Evolutionary conservation across 2,888 invertebrate genomes (phyloP).

Genomic region (Eupithecia subfuscata): DNA sequence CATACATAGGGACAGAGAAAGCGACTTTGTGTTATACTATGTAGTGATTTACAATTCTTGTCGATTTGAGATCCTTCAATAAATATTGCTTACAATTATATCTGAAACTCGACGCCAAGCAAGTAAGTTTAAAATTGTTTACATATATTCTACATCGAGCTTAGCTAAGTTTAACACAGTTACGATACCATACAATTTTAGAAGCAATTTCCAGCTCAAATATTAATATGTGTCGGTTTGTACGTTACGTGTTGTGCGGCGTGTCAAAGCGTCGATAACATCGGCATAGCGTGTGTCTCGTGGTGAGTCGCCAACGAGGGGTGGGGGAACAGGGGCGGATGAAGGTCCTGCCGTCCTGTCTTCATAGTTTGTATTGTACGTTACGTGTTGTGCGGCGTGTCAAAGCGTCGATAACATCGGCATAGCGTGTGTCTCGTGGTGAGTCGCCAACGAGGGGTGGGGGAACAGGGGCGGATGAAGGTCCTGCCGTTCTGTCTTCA

Average conservation of each 20-base stretch:
- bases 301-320: not conserved
- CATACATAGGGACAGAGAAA: too few species aligned
- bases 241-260: not conserved
- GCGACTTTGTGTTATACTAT: too few species aligned
- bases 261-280: not conserved
- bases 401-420: not conserved
- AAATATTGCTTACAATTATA: too few species aligned
- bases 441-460: not conserved
- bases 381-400: not conserved
- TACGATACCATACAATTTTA: not conserved
- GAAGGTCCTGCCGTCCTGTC: not conserved
- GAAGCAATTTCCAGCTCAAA: not conserved
- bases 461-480: not conserved
- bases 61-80: too few species aligned
- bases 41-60: too few species aligned
- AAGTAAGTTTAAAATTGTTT: too few species aligned
- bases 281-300: not conserved
- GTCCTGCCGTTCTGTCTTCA: not conserved
- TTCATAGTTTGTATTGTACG: not conserved
- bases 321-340: not conserved
- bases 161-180: too few species aligned
- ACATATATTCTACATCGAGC: too few species aligned
- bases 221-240: slow-evolving; percentile 6
- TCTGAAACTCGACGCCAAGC: too few species aligned
- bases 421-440: not conserved